These are phyloP conservation scores for Phymatocera aterrima DNA, from an alignment of 2,888 invertebrate species.

Conservation along the genomic window DNA sequence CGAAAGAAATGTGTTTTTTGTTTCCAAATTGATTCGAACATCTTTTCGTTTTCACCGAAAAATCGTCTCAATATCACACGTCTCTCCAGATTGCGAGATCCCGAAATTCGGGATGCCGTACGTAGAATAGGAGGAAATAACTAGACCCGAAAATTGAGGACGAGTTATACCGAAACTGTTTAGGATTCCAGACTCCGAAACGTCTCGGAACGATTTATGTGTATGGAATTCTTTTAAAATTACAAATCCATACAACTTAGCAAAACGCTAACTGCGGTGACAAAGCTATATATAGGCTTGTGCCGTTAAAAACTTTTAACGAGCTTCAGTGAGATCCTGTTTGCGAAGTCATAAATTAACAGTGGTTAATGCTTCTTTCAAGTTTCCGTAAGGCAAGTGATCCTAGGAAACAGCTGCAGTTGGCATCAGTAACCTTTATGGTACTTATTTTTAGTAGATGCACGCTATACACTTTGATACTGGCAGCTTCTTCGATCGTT, in stretches of 20 bases:
- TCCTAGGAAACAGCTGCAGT: not conserved
- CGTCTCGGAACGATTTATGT: not conserved
- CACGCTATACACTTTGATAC: no score
- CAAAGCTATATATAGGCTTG: not conserved
- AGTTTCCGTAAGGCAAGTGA: not conserved
- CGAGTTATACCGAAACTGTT: no score
- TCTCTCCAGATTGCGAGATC: not conserved
- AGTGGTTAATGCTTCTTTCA: slow-evolving; percentile 11
- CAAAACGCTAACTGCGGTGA: not conserved
- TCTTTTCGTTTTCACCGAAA: no score
- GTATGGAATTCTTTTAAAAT: not conserved
- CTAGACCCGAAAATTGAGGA: no score
- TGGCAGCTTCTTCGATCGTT: no score
- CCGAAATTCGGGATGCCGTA: not conserved
- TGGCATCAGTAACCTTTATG: not conserved
- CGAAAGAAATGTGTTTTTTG: no score
- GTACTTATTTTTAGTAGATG: not conserved
- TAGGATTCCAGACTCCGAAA: not conserved
- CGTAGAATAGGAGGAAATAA: no score
- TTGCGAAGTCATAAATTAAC: slow-evolving; percentile 26
- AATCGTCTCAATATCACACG: no score
- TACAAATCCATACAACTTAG: slow-evolving; percentile 4
- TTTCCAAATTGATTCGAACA: no score
- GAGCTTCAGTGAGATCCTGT: slow-evolving; percentile 18
- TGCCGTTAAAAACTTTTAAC: slow-evolving; percentile 12